Evolutionary conservation across 2,797 vertebrate species (phyloP).

Genomic region (Spinus pinus): DNA sequence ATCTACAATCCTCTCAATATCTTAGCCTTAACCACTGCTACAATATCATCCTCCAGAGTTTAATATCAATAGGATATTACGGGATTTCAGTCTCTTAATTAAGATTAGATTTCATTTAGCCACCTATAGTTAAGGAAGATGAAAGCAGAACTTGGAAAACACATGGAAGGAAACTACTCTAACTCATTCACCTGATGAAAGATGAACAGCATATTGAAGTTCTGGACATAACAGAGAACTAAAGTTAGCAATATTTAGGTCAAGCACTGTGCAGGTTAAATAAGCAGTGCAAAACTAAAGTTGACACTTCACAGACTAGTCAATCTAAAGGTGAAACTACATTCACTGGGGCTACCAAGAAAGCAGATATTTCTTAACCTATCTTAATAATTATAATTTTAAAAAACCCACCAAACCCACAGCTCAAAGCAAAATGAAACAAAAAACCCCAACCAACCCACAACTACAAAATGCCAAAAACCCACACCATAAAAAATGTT

Average conservation of each 20-base stretch:
- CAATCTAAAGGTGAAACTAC: background rate
- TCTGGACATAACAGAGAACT: background rate
- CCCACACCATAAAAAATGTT: background rate
- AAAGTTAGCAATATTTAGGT: background rate
- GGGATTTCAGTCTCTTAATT: background rate
- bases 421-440: background rate
- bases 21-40: background rate
- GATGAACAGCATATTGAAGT: background rate
- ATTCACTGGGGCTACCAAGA: background rate
- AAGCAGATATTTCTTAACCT: background rate
- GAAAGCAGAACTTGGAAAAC: background rate
- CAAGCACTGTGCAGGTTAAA: background rate
- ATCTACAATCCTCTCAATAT: background rate
- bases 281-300: background rate
- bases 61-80: background rate
- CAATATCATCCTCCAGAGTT: background rate
- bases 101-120: background rate
- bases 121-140: background rate
- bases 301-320: background rate
- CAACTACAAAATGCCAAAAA: background rate
- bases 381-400: background rate
- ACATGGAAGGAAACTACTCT: background rate
- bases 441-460: fast-evolving
- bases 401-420: background rate
- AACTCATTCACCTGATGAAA: background rate